phyloP scores from a whole-genome alignment of 2,888 invertebrate species.

The Conops quadrifasciatus region DNA sequence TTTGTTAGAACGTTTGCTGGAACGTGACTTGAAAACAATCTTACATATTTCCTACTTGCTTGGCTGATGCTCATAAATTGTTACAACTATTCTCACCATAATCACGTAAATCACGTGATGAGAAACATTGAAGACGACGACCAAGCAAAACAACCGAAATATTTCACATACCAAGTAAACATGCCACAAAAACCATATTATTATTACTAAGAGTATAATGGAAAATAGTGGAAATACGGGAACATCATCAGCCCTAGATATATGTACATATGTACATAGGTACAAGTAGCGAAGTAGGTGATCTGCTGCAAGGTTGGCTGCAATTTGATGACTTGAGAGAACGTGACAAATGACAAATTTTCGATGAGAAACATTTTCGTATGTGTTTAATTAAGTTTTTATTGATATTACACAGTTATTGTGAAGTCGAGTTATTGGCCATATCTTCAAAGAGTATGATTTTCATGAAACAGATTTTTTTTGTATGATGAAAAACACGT shows the following conservation, averaged over 20 bases:
- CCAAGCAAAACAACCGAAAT: background rate
- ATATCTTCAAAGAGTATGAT: too few species aligned
- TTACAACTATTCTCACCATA: background rate
- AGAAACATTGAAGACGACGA: background rate
- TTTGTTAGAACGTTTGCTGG: conserved; percentile 6
- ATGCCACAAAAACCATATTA: background rate
- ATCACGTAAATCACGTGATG: background rate
- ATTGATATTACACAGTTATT: background rate
- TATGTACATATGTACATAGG: background rate
- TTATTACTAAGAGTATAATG: background rate
- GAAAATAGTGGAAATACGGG: background rate
- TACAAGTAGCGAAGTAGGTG: background rate
- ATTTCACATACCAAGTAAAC: background rate
- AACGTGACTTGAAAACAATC: conserved; percentile 21
- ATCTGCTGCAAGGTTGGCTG: background rate
- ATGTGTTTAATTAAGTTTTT: too few species aligned
- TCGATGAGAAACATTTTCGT: background rate
- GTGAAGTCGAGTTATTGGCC: too few species aligned
- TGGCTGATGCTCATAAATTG: background rate
- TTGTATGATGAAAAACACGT: too few species aligned
- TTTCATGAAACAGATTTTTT: too few species aligned
- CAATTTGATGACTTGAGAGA: background rate
- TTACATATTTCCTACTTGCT: background rate
- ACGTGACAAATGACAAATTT: background rate
- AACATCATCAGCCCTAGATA: background rate